Base-by-base conservation (phyloP, 2,797 vertebrate species). In the Tokudaia tokunoshimensis region DNA sequence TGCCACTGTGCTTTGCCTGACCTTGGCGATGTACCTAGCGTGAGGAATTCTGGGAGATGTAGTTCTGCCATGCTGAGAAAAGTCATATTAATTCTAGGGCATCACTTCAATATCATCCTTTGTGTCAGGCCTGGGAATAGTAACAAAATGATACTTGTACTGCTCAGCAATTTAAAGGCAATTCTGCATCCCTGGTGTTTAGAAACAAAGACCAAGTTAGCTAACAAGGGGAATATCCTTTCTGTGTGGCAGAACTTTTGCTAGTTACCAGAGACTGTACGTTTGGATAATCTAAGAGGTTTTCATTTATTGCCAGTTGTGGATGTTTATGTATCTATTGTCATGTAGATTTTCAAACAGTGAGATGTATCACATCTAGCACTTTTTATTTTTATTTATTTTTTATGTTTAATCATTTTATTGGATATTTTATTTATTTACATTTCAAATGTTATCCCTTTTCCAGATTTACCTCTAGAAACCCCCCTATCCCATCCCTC, bases 281-380 rank as follows among this genome's bases (percentile, higher is more conserved):
- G 6, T 74, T 83, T 94, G 44, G n/a, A 44, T 72, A 88, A 83
- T 80, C 37, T 47, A 90, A 61, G 59, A 84, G 72, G 61, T 75
- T 61, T 55, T 97, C 61, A 67, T 92, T 80, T 81, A 74, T 61
- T 91, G 75, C 26, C 65, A 41, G 6, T 84, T 92, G 84, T 67
- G 15, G 47, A 86, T 74, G 6, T 63, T 84, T 41, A 9, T 6
- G 1, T 67, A 44, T 70, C 87, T 70, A 12, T 22, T 34, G n/a
- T 89, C 75, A 74, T 5, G 12, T 22, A 13, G 61, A 5, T 29
- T 94, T 44, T 65, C 10, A 50, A 52, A 70, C 94, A 65, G 34
- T 94, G 44, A 83, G 79, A 44, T 34, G 2, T 26, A n/a, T 74
- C 74, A 59, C 59, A 67, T 41, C 11, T 9, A 70, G 5, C 2